Conservation (phyloP, 2,113 vertebrate species). For the Osmerus mordax region DNA sequence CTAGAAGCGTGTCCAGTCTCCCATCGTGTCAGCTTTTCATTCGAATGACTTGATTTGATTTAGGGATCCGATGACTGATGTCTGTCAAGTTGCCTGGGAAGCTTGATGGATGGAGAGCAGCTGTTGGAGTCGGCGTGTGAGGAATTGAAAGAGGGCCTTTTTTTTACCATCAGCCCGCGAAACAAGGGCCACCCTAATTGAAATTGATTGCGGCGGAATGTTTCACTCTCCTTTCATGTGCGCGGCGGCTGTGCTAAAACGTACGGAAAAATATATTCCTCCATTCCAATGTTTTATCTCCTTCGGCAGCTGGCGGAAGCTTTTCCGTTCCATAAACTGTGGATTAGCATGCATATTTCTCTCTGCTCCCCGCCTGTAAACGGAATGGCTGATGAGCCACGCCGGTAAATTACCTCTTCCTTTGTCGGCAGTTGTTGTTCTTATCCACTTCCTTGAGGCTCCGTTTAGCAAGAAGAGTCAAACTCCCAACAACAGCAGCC, state of each 20-base stretch:
- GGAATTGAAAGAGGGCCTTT: conserved; percentile 20
- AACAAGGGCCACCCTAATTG: conserved; percentile 36
- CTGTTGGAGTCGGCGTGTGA: conserved; percentile 20
- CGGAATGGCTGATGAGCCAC: conserved; percentile 5
- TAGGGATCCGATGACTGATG: conserved; percentile 47
- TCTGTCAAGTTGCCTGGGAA: conserved; percentile 43
- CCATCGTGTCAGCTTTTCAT: conserved; percentile 32
- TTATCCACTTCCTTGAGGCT: conserved; percentile 17
- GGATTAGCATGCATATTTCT: conserved; percentile 22
- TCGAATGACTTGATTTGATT: conserved; percentile 48
- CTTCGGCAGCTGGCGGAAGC: conserved; percentile 27
- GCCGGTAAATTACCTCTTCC: conserved; percentile 28
- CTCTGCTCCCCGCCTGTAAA: neutral
- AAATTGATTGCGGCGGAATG: conserved; percentile 38
- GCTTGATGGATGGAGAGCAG: conserved; percentile 41
- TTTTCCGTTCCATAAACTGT: conserved; percentile 40
- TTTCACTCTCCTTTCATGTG: conserved; percentile 9
- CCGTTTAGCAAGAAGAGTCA: conserved; percentile 17
- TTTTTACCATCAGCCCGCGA: conserved; percentile 21
- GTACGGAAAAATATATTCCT: conserved; percentile 13
- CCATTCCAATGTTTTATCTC: conserved; percentile 25
- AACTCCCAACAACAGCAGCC: conserved; percentile 8
- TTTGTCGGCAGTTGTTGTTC: conserved; percentile 25
- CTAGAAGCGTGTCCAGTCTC: conserved; percentile 19
- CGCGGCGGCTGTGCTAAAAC: conserved; percentile 2